These are phyloP conservation scores for Deroplatys truncata DNA, from an alignment of 2,888 invertebrate genomes.

Conservation along the genomic window DNA sequence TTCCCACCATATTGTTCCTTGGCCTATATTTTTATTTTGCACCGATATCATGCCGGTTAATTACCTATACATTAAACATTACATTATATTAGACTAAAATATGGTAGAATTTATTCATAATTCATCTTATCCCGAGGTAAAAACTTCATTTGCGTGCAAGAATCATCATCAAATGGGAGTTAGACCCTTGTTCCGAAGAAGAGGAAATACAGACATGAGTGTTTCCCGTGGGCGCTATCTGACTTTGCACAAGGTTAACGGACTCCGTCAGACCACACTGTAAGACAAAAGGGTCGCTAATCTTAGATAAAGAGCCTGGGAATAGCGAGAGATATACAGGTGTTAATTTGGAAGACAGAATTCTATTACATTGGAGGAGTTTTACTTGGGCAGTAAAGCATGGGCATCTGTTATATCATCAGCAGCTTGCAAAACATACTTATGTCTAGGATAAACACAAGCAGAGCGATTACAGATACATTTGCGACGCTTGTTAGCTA, in stretches of 20 bases:
- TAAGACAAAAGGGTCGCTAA: neutral
- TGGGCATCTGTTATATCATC: too few relatives aligned
- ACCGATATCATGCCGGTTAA: too few relatives aligned
- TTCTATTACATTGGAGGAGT: too few relatives aligned
- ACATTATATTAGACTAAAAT: neutral
- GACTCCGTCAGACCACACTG: neutral
- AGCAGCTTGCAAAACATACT: too few relatives aligned
- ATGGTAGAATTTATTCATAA: neutral
- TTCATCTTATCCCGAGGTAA: neutral
- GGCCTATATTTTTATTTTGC: too few relatives aligned
- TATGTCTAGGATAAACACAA: too few relatives aligned
- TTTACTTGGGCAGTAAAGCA: too few relatives aligned
- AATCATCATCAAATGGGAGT: neutral
- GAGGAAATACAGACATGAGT: neutral
- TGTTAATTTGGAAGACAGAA: neutral
- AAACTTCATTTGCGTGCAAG: neutral
- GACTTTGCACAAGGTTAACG: constrained; percentile 5
- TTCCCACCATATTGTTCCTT: too few relatives aligned
- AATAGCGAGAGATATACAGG: neutral
- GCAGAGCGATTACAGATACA: too few relatives aligned
- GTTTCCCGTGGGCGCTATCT: constrained; percentile 9
- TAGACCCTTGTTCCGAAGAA: neutral
- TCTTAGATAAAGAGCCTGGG: neutral
- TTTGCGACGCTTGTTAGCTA: too few relatives aligned
- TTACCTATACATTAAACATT: too few relatives aligned